Evolutionary conservation across 2,888 invertebrate species (phyloP).

Genomic region (Drosophila colorata): DNA sequence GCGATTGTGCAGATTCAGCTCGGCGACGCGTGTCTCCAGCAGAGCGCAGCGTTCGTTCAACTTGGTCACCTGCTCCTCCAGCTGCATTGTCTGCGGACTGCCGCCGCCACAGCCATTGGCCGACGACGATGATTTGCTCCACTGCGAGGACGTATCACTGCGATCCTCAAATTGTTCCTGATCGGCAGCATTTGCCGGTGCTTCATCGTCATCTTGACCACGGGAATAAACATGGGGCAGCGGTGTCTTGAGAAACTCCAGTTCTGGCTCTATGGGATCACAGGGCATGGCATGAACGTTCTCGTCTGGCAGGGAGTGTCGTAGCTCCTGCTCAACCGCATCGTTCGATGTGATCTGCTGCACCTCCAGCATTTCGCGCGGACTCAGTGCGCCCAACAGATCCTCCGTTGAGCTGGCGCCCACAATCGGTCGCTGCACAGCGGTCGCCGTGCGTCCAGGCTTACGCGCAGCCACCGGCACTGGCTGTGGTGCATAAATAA

Average conservation of each 20-base stretch:
- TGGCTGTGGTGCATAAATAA: conserved; percentile 89
- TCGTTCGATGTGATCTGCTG: conserved; percentile 37
- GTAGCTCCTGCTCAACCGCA: conserved; percentile 37
- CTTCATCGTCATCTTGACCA: background rate
- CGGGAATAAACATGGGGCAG: conserved; percentile 49
- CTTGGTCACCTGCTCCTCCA: conserved; percentile 79
- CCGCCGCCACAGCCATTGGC: conserved; percentile 51
- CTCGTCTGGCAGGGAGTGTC: conserved; percentile 24
- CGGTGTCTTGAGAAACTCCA: conserved; percentile 77
- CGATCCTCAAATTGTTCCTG: conserved; percentile 70
- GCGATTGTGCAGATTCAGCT: conserved; percentile 82
- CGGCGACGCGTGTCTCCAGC: conserved; percentile 83
- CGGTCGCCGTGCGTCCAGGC: conserved; percentile 53
- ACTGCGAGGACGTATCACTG: conserved; percentile 83
- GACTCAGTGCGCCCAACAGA: conserved; percentile 57
- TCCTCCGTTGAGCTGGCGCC: conserved; percentile 76
- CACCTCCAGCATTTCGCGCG: conserved; percentile 40
- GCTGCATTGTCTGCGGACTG: conserved; percentile 58
- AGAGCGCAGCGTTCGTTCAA: conserved; percentile 82
- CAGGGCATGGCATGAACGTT: conserved; percentile 35
- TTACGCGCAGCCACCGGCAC: conserved; percentile 83
- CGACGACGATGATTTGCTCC: conserved; percentile 83
- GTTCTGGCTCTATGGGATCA: conserved; percentile 80
- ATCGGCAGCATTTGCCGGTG: conserved; percentile 16
- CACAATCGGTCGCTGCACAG: conserved; percentile 82